These are phyloP conservation scores for Chaitophorus viminalis DNA, from an alignment of 2,888 invertebrate genomes.

Conservation along the genomic window DNA sequence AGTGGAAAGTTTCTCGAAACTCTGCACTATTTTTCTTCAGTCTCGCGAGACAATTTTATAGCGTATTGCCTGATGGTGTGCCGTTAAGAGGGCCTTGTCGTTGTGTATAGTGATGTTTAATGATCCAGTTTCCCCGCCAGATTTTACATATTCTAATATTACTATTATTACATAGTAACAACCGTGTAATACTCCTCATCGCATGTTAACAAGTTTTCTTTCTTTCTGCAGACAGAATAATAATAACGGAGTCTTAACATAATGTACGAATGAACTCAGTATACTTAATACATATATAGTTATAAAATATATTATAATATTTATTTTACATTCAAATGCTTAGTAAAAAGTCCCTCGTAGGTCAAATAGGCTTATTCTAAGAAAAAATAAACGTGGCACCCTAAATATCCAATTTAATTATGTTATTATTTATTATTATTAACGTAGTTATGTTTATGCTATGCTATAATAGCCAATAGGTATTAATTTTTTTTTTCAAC, in stretches of 20 bases:
- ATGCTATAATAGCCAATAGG: no score
- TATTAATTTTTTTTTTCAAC: no score
- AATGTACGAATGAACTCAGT: neutral
- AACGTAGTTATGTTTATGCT: no score
- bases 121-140: neutral
- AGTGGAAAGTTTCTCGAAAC: constrained; percentile 17
- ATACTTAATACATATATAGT: no score
- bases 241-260: neutral
- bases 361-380: no score
- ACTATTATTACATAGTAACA: neutral
- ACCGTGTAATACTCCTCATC: no score
- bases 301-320: no score
- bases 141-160: neutral
- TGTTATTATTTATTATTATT: no score
- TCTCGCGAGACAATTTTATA: constrained; percentile 39
- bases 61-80: neutral
- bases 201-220: neutral
- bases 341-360: no score
- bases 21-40: neutral
- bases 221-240: neutral
- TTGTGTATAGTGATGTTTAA: neutral
- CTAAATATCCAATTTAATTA: no score
- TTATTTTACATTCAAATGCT: no score
- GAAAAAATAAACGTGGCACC: no score
- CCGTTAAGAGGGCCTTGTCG: neutral